These are phyloP conservation scores for Nylanderia fulva DNA, from an alignment of 1,140 invertebrate species.

Conservation along the genomic window DNA sequence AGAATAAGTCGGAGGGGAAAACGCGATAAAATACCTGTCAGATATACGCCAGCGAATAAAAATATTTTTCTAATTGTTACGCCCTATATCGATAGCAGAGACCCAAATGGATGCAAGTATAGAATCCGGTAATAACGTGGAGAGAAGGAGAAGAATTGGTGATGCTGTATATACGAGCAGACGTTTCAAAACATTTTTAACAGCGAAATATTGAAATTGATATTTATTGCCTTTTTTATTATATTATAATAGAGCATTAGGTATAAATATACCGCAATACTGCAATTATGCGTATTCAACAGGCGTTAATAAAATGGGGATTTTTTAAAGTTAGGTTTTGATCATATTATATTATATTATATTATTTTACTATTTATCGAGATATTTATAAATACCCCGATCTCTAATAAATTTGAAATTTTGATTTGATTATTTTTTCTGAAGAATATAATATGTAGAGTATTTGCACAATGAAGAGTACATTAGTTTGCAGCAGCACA, in stretches of 20 bases:
- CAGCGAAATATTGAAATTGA: neutral
- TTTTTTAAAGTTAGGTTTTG: neutral
- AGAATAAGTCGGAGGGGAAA: neutral
- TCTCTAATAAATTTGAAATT: neutral
- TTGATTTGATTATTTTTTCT: neutral
- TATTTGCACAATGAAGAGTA: neutral
- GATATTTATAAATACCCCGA: neutral
- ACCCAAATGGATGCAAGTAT: slow-evolving; percentile 24
- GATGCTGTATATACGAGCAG: too few relatives aligned
- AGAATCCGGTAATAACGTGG: neutral
- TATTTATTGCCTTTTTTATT: neutral
- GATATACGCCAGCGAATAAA: slow-evolving; percentile 59
- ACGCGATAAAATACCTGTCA: slow-evolving; percentile 59
- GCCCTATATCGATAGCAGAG: neutral
- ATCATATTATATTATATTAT: too few relatives aligned
- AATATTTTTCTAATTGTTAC: slow-evolving; percentile 69
- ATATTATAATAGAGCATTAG: too few relatives aligned
- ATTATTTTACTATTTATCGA: too few relatives aligned
- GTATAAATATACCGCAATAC: neutral
- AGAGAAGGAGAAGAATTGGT: neutral
- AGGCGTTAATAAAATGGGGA: neutral
- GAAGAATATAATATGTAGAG: neutral
- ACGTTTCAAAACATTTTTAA: slow-evolving; percentile 19
- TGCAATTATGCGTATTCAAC: neutral
- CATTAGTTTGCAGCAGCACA: too few relatives aligned